Evolutionary conservation across 2,113 vertebrate species (phyloP).

Genomic region (Microcebus tavaratra): DNA sequence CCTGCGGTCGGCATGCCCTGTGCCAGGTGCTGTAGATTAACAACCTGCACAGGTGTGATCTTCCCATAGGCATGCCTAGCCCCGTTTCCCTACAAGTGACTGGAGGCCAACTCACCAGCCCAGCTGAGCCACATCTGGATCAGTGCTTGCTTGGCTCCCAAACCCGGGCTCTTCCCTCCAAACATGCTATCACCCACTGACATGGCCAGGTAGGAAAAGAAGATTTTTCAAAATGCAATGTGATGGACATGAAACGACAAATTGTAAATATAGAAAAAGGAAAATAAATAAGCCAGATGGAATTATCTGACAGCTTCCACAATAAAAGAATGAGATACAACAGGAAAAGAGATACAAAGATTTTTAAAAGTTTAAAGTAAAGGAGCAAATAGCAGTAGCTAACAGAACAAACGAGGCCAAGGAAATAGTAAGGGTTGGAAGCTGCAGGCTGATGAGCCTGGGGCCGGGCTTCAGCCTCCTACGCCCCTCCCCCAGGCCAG

Average conservation of each 20-base stretch:
- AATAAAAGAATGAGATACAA: background rate
- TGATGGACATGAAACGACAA: background rate
- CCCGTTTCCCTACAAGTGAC: background rate
- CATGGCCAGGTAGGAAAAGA: background rate
- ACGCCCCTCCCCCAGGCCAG: fast-evolving
- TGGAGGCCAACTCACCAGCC: background rate
- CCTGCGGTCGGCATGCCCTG: background rate
- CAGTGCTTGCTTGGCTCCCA: background rate
- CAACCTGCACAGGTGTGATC: background rate
- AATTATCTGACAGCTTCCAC: background rate
- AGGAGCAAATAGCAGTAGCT: background rate
- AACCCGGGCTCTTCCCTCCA: background rate
- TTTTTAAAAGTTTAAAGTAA: background rate
- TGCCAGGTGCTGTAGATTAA: background rate
- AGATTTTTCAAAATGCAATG: background rate
- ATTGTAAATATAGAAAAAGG: background rate
- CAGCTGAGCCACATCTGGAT: no score
- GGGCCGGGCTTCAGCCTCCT: background rate
- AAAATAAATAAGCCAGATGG: background rate
- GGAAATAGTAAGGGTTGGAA: background rate
- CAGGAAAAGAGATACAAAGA: background rate
- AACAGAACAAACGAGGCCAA: background rate
- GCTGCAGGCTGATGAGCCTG: background rate
- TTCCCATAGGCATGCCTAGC: background rate
- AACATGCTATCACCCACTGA: fast-evolving